Base-by-base conservation (phyloP, 1,140 invertebrate species). In the Eriocheir sinensis region DNA sequence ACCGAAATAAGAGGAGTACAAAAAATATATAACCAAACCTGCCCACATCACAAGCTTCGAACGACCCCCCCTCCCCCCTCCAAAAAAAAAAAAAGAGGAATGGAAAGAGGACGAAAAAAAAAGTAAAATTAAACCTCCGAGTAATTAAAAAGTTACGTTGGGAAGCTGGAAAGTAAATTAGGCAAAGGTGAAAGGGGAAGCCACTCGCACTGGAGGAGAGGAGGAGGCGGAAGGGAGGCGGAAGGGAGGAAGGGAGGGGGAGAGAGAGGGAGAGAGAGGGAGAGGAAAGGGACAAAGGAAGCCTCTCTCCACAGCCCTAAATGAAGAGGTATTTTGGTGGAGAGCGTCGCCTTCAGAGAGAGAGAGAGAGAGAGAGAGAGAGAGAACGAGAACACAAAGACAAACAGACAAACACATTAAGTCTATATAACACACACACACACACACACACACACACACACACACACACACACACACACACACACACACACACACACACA, bases 391-490 rank as follows among this genome's bases (percentile, higher is more conserved):
- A 44, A 21, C 9, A 72, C 44, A 3, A 17, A 72, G 21, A n/a
- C n/a, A 6, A 6, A 1, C 8, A 72, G 60, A n/a, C 27, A n/a
- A 72, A 8, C 15, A 4, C 44, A 48, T 21, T 72, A 2, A 72
- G 6, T 72, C n/a, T 4, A 86, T 86, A 86, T n/a, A 36, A 38
- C n/a, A 32, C 27, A 86, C 12, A 32, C 83, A 32, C 38, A 32
- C 83, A 85, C 83, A 85, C 38, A 85, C 83, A 85, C 83, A 81
- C 34, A 81, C 80, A 81, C 80, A 81, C 38, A 27, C 83, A 15
- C 15, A 32, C 38, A 85, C 30, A 32, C 30, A 15, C 8, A 85
- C 83, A 85, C 12, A 85, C 83, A 85, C 32, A 86, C 83, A 86
- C 40, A 36, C 83, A 86, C 34, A 36, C 30, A 86, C 34, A 86